Evolutionary conservation across 37 sponge, comb jelly and placozoan species (phyloP).

Genomic region (Ephydatia muelleri): DNA sequence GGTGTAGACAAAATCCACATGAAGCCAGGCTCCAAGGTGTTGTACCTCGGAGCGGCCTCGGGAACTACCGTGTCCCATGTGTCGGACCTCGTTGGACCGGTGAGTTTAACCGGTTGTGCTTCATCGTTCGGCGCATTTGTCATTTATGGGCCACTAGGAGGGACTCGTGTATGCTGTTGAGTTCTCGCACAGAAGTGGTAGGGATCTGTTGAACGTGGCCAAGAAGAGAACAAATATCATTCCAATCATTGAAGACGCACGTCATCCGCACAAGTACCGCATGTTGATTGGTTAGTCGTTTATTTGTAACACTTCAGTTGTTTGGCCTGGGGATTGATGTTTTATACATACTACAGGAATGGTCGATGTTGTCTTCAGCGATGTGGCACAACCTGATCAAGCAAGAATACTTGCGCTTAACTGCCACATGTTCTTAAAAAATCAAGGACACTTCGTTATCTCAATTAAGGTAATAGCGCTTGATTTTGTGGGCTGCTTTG

Average conservation of each 20-base stretch:
- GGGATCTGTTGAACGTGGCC: slow-evolving; percentile 98
- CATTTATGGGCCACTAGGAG: slow-evolving; percentile 45
- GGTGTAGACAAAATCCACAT: slow-evolving; percentile 96
- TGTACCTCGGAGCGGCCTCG: slow-evolving; percentile 97
- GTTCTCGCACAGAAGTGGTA: slow-evolving; percentile 96
- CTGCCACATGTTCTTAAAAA: slow-evolving; percentile 93
- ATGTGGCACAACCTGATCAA: slow-evolving; percentile 99
- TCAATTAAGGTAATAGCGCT: slow-evolving; percentile 85
- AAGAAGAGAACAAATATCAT: slow-evolving; percentile 98
- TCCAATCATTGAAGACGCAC: slow-evolving; percentile 98
- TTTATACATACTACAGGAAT: slow-evolving; percentile 59
- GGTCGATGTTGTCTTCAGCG: slow-evolving; percentile 98
- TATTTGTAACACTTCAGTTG: background rate
- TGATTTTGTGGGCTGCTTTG: background rate
- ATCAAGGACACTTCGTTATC: slow-evolving; percentile 96
- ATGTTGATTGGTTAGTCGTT: slow-evolving; percentile 88
- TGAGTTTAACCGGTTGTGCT: slow-evolving; percentile 20
- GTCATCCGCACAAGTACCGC: slow-evolving; percentile 98
- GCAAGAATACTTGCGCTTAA: slow-evolving; percentile 96
- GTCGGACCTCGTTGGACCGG: slow-evolving; percentile 96
- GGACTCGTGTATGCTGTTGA: slow-evolving; percentile 99
- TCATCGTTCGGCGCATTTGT: background rate
- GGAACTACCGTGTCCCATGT: slow-evolving; percentile 99
- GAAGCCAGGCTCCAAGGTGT: slow-evolving; percentile 92
- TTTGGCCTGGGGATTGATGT: background rate